These are phyloP conservation scores for Chymomyza amoena DNA, from an alignment of 2,888 invertebrate genomes.

Conservation along the genomic window DNA sequence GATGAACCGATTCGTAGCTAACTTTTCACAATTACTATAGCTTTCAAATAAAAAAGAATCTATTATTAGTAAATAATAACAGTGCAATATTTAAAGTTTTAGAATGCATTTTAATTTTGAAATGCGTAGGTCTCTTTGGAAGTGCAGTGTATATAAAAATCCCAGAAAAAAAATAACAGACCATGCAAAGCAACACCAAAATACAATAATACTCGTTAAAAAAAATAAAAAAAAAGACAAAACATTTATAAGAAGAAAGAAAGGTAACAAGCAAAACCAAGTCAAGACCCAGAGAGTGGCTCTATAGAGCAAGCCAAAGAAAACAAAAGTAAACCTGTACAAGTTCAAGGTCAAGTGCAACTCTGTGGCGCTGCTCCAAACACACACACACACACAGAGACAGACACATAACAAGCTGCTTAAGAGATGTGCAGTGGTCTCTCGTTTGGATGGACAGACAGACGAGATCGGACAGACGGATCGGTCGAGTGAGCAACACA, in stretches of 20 bases:
- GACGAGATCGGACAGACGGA: background rate
- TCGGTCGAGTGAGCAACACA: background rate
- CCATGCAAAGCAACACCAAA: background rate
- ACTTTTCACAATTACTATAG: too few species aligned
- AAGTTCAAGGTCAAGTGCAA: slow-evolving; percentile 69
- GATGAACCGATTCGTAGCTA: too few species aligned
- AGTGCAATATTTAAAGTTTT: too few species aligned
- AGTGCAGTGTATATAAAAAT: slow-evolving; percentile 15
- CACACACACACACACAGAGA: slow-evolving; percentile 9
- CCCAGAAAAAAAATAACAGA: slow-evolving; percentile 19
- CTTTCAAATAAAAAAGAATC: too few species aligned
- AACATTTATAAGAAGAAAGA: background rate
- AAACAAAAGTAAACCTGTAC: slow-evolving; percentile 72
- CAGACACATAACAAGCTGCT: slow-evolving; percentile 27
- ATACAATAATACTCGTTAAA: slow-evolving; percentile 28
- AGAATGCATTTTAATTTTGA: too few species aligned
- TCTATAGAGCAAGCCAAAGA: slow-evolving; percentile 46
- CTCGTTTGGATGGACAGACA: background rate
- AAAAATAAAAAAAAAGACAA: slow-evolving; percentile 16
- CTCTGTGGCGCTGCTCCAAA: slow-evolving; percentile 38
- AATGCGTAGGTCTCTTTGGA: too few species aligned
- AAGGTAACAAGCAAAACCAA: slow-evolving; percentile 31
- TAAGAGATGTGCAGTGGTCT: slow-evolving; percentile 42
- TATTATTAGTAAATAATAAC: too few species aligned
- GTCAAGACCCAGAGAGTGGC: background rate